A percentile compares a stretch with the other conserved stretches of the same genome.
These are phyloP conservation scores for Cichlasoma orientale DNA, from an alignment of 2,797 vertebrate genomes.

Conservation along the genomic window DNA sequence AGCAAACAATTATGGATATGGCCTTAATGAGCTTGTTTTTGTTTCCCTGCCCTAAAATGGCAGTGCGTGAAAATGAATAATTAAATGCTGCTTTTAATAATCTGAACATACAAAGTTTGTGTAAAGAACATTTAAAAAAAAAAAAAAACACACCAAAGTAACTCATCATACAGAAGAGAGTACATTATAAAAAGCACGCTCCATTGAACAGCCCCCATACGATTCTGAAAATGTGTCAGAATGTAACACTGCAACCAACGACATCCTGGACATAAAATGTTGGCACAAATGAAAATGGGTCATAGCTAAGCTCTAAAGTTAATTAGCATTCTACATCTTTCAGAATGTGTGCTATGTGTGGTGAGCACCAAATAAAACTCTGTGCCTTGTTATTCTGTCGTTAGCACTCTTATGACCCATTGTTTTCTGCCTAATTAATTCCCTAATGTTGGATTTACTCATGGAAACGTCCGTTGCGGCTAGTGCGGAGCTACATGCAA, in stretches of 20 bases:
- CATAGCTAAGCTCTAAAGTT: slow-evolving; percentile 53
- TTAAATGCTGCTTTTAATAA: neutral
- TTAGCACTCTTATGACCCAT: slow-evolving; percentile 80
- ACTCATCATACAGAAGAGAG: neutral
- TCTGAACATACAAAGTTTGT: neutral
- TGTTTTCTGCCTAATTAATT: slow-evolving; percentile 84
- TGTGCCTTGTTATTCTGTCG: slow-evolving; percentile 79
- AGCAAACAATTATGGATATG: neutral
- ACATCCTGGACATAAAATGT: slow-evolving; percentile 16
- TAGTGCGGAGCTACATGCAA: slow-evolving; percentile 55
- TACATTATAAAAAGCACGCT: neutral
- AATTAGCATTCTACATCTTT: slow-evolving; percentile 66
- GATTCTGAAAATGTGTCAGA: neutral
- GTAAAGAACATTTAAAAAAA: neutral
- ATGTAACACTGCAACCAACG: slow-evolving; percentile 7
- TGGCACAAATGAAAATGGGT: slow-evolving; percentile 41
- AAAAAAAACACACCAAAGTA: neutral
- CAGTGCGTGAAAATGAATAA: neutral
- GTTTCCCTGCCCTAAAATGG: neutral
- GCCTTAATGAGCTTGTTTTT: neutral
- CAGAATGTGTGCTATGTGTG: slow-evolving; percentile 48
- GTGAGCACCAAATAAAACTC: slow-evolving; percentile 67
- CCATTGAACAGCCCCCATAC: neutral
- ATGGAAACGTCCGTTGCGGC: slow-evolving; percentile 70
- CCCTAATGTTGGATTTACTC: slow-evolving; percentile 81